Percentiles rank a stretch among this genome's conserved stretches.
Conservation (phyloP, 2,888 invertebrate genomes). For the Callyntrura sp. region DNA sequence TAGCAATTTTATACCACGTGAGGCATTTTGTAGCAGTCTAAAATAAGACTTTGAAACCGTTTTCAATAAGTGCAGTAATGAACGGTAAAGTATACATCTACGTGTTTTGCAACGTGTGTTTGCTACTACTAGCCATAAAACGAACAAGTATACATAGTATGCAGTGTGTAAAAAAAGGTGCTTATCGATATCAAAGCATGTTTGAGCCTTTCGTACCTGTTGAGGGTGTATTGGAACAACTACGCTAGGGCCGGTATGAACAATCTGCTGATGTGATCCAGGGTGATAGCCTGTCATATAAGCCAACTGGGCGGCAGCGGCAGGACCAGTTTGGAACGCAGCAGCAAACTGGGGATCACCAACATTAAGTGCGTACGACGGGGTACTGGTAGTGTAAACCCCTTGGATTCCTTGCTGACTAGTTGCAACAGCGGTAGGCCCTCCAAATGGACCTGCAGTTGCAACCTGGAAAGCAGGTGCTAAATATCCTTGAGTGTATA, state of each 20-base stretch:
- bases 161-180: neutral
- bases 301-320: slow-evolving; percentile 73
- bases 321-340: slow-evolving; percentile 76
- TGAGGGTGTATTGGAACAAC: slow-evolving; percentile 81
- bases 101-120: neutral
- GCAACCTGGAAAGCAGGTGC: slow-evolving; percentile 81
- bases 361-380: slow-evolving; percentile 74
- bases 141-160: neutral
- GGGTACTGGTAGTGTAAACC: slow-evolving; percentile 72
- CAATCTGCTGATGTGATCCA: slow-evolving; percentile 78
- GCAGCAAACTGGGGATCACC: slow-evolving; percentile 77
- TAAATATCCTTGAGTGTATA: slow-evolving; percentile 80
- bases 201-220: slow-evolving; percentile 73
- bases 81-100: neutral
- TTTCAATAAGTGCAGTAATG: slow-evolving; percentile 6
- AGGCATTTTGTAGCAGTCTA: slow-evolving; percentile 33
- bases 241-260: slow-evolving; percentile 77
- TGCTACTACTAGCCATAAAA: slow-evolving; percentile 1
- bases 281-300: slow-evolving; percentile 73
- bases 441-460: slow-evolving; percentile 77
- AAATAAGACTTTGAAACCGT: slow-evolving; percentile 1
- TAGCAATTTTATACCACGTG: neutral
- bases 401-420: slow-evolving; percentile 71
- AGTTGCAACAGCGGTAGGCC: slow-evolving; percentile 73
- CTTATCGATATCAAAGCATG: neutral